Base-by-base conservation (phyloP, 2,888 invertebrate genomes). In the Tetrapedia diversipes region DNA sequence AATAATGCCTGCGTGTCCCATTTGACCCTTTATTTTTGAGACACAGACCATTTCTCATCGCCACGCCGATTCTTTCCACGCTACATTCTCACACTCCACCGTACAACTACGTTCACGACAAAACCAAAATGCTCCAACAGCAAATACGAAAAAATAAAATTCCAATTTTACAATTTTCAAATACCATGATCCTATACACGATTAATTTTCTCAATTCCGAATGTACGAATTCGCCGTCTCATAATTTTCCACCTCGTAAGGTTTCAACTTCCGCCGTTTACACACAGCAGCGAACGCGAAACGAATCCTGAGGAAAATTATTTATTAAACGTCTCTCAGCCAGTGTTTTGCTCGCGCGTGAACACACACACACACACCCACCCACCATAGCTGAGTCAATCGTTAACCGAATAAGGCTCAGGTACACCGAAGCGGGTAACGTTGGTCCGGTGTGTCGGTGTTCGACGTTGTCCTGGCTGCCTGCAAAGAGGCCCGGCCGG, bases 321-420 rank as follows among this genome's bases (percentile, higher is more conserved):
- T 53, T 53, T 53, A 32, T 53, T 32, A 32, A n/a, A 53, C 53
- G 60, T 54, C 66, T 69, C 66, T n/a, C n/a, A n/a, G n/a, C n/a
- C n/a, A n/a, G n/a, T n/a, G n/a, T n/a, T n/a, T n/a, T n/a, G n/a
- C n/a, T n/a, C n/a, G n/a, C n/a, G n/a, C n/a, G n/a, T n/a, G n/a
- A n/a, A n/a, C n/a, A n/a, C n/a, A n/a, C n/a, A n/a, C n/a, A 45
- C 19, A 4, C 11, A 14, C 11, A 8, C 7, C 7, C 8, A 22
- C 0, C 11, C 19, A 11, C 11, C 24, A 63, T 47, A 64, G 54
- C 27, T 64, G 57, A n/a, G n/a, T 72, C 66, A 79, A 69, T 70
- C 79, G 76, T 81, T 81, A 79, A 79, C 82, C 80, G 81, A 82
- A 79, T 79, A 79, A 79, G 82, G 81, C 66, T 81, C 69, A 79